phyloP scores from a whole-genome alignment of 2,797 vertebrate genomes.

The Podarcis lilfordi region DNA sequence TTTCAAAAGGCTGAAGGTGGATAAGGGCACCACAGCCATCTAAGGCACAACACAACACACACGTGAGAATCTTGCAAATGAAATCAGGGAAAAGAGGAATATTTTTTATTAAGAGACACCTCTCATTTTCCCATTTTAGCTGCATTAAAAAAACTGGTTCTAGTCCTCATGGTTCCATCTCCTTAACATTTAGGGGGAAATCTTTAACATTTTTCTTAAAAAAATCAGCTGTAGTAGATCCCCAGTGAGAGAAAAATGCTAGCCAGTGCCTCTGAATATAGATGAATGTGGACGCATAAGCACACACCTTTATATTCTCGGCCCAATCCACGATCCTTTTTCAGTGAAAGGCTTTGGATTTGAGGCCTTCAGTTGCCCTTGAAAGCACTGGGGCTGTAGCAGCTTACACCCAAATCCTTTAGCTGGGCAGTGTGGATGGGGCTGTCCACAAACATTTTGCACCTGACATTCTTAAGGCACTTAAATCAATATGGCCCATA shows the following conservation, averaged over 20 bases:
- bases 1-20: neutral
- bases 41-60: neutral
- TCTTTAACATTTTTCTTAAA: neutral
- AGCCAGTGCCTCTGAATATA: neutral
- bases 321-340: neutral
- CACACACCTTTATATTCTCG: neutral
- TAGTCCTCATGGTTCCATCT: neutral
- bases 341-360: neutral
- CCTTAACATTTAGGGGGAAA: too few species aligned
- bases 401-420: neutral
- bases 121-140: neutral
- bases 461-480: neutral
- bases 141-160: neutral
- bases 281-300: too few species aligned
- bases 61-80: neutral
- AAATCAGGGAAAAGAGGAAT: neutral
- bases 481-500: neutral
- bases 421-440: neutral
- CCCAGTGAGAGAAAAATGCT: neutral
- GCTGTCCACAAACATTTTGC: neutral
- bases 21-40: neutral
- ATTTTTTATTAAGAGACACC: neutral
- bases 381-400: neutral
- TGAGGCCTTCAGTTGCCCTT: neutral
- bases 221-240: neutral